Evolutionary conservation across 2,797 vertebrate species (phyloP).

Genomic region (Holocentrus rufus): DNA sequence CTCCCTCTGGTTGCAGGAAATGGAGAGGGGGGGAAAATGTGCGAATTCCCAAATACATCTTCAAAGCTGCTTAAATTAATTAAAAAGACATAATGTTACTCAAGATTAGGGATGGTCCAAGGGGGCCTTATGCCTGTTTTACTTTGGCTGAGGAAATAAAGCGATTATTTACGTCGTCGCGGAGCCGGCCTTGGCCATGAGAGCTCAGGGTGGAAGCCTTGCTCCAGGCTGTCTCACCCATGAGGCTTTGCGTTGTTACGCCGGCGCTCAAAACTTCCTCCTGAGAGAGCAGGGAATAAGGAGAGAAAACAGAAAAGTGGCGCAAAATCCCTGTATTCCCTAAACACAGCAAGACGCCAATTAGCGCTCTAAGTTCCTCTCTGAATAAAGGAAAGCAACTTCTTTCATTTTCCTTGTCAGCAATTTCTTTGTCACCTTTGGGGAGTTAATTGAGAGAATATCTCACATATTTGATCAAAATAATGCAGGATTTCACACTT

Average conservation of each 20-base stretch:
- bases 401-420: not conserved
- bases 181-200: conserved; percentile 36
- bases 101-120: conserved; percentile 39
- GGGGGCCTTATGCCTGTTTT: conserved; percentile 46
- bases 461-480: not conserved
- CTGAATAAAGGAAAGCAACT: conserved; percentile 1
- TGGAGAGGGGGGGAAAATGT: conserved; percentile 8
- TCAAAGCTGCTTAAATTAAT: conserved; percentile 67
- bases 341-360: conserved; percentile 22
- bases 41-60: conserved; percentile 60
- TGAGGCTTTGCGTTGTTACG: conserved; percentile 27
- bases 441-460: too few relatives aligned
- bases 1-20: conserved; percentile 4
- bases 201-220: conserved; percentile 36
- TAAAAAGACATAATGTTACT: conserved; percentile 67
- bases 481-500: too few relatives aligned
- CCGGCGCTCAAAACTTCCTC: conserved; percentile 14
- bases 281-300: not conserved
- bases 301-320: conserved; percentile 9
- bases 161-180: conserved; percentile 61
- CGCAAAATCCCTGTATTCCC: conserved; percentile 15
- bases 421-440: conserved; percentile 1
- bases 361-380: conserved; percentile 9
- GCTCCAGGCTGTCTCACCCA: conserved; percentile 43
- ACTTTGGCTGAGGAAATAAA: conserved; percentile 59